phyloP scores from a whole-genome alignment of 1,140 invertebrate genomes.

The Hyphantria cunea region DNA sequence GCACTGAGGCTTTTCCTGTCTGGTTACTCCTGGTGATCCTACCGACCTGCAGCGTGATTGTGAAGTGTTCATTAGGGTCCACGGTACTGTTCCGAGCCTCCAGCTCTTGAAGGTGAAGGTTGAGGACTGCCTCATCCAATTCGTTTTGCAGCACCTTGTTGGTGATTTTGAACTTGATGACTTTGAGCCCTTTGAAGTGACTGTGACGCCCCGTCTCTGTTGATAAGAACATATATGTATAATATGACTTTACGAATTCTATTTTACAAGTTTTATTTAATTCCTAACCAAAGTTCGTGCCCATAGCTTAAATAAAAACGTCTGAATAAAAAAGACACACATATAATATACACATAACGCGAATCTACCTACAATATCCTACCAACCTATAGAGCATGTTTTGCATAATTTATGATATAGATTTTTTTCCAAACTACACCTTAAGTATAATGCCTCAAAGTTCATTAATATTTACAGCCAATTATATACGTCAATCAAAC shows the following conservation, averaged over 20 bases:
- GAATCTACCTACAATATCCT: not conserved
- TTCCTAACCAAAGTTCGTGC: conserved; percentile 14
- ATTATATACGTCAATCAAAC: not conserved
- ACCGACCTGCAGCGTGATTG: conserved; percentile 70
- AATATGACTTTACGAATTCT: not conserved
- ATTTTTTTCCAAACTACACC: too few species aligned
- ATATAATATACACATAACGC: not conserved
- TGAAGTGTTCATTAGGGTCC: conserved; percentile 55
- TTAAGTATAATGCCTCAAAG: conserved; percentile 5
- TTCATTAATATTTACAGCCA: conserved; percentile 18
- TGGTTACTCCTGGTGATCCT: conserved; percentile 69
- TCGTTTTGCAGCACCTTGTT: conserved; percentile 81
- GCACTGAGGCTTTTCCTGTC: conserved; percentile 65
- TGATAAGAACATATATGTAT: not conserved
- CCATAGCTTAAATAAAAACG: conserved; percentile 1
- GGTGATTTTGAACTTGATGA: conserved; percentile 83
- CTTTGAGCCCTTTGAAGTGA: conserved; percentile 74
- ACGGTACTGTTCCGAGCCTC: conserved; percentile 59
- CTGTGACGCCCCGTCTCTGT: conserved; percentile 60
- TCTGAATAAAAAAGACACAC: not conserved
- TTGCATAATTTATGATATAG: too few species aligned
- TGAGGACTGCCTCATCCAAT: conserved; percentile 81
- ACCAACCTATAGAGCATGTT: not conserved
- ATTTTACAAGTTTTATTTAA: not conserved
- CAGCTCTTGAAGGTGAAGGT: conserved; percentile 79